These are phyloP conservation scores for Sebastes trivittatus DNA, from an alignment of 2,797 vertebrate genomes.

Conservation along the genomic window DNA sequence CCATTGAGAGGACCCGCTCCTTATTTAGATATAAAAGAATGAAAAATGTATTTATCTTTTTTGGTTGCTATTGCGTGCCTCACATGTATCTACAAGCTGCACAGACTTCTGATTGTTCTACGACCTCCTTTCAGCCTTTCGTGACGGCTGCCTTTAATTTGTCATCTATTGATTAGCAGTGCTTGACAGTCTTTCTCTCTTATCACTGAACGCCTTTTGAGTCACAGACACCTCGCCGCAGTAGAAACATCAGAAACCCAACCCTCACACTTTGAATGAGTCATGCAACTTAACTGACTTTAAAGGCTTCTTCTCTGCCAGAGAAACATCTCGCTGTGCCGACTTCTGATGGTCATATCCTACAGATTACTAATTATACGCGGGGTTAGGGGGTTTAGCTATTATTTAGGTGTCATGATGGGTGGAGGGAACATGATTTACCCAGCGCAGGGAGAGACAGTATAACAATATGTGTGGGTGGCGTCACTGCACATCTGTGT, in stretches of 20 bases:
- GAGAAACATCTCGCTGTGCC: neutral
- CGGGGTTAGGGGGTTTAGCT: neutral
- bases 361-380: neutral
- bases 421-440: neutral
- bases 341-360: slow-evolving; percentile 9
- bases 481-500: slow-evolving; percentile 33
- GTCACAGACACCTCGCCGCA: neutral
- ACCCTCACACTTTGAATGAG: slow-evolving; percentile 3
- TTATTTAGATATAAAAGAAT: no score
- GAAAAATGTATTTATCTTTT: neutral
- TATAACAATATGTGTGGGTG: neutral
- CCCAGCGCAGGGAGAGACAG: neutral
- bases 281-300: neutral
- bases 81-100: neutral
- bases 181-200: neutral
- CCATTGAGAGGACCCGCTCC: accelerated
- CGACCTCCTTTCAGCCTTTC: neutral
- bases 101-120: neutral
- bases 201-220: neutral
- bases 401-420: slow-evolving; percentile 24
- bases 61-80: neutral
- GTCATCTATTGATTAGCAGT: slow-evolving; percentile 1
- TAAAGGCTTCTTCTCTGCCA: slow-evolving; percentile 3
- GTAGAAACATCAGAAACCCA: slow-evolving; percentile 4
- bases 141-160: neutral